These are phyloP conservation scores for Engraulis encrasicolus DNA, from an alignment of 2,113 vertebrate genomes.

Conservation along the genomic window DNA sequence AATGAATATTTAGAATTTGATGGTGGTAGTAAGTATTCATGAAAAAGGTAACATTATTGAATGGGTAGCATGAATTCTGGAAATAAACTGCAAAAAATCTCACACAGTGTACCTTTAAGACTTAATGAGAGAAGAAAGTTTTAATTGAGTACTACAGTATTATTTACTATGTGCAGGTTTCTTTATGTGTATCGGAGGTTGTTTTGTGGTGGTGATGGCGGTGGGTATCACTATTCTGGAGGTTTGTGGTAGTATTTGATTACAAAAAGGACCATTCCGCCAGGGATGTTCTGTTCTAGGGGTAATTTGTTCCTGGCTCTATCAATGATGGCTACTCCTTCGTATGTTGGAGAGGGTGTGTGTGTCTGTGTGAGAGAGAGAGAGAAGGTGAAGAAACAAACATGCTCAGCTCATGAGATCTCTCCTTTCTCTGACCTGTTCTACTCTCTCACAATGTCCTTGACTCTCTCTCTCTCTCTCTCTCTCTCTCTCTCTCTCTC, in stretches of 20 bases:
- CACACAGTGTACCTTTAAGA: too few relatives aligned
- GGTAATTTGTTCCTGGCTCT: constrained; percentile 25
- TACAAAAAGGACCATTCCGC: neutral
- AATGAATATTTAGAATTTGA: too few relatives aligned
- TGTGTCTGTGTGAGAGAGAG: too few relatives aligned
- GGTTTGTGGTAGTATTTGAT: neutral
- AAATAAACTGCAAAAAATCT: too few relatives aligned
- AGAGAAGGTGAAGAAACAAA: too few relatives aligned
- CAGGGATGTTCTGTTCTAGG: neutral
- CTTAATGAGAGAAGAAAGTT: too few relatives aligned
- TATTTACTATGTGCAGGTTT: neutral
- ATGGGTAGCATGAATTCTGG: too few relatives aligned
- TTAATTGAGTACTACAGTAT: too few relatives aligned
- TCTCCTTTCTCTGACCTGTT: neutral
- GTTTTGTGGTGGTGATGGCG: neutral
- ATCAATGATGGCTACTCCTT: neutral
- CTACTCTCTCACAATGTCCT: too few relatives aligned
- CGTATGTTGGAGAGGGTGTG: too few relatives aligned
- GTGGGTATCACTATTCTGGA: neutral
- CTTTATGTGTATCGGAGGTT: neutral
- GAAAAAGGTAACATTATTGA: too few relatives aligned
- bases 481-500: neutral
- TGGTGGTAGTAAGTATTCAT: too few relatives aligned
- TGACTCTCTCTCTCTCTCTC: neutral
- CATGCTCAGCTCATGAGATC: neutral